These are phyloP conservation scores for Oscheius myriophilus DNA, from an alignment of 2,888 invertebrate species.

Conservation along the genomic window DNA sequence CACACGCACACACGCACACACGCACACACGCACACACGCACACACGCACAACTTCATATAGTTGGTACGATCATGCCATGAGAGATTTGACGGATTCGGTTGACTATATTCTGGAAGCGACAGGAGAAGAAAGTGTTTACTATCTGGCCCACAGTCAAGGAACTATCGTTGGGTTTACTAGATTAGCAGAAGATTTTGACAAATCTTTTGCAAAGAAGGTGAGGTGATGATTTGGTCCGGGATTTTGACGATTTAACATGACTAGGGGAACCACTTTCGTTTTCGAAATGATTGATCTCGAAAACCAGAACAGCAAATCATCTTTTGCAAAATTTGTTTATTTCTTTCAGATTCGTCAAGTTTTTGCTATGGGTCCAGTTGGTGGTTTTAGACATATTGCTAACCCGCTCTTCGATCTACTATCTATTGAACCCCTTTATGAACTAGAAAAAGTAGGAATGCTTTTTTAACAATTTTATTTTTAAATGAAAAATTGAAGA, in stretches of 20 bases:
- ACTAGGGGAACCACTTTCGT: too few species aligned
- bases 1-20: too few species aligned
- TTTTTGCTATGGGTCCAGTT: conserved; percentile 41
- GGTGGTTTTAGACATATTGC: conserved; percentile 30
- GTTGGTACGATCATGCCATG: conserved; percentile 87
- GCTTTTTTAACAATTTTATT: too few species aligned
- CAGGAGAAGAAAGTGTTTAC: conserved; percentile 16
- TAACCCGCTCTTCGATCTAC: not conserved
- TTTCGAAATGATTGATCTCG: too few species aligned
- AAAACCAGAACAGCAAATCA: too few species aligned
- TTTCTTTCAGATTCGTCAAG: conserved; percentile 28
- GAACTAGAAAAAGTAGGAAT: not conserved
- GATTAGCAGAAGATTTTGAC: conserved; percentile 18
- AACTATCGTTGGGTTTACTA: conserved; percentile 29
- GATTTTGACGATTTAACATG: too few species aligned
- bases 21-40: too few species aligned
- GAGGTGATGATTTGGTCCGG: too few species aligned
- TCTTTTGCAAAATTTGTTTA: too few species aligned
- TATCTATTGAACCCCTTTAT: not conserved
- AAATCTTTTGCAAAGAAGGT: conserved; percentile 34
- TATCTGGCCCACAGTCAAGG: conserved; percentile 35
- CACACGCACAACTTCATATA: conserved; percentile 69
- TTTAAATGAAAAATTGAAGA: too few species aligned
- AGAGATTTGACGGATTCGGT: conserved; percentile 86
- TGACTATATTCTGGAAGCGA: conserved; percentile 77